Conservation (phyloP, 2,113 vertebrate genomes). For the Nymphicus hollandicus region DNA sequence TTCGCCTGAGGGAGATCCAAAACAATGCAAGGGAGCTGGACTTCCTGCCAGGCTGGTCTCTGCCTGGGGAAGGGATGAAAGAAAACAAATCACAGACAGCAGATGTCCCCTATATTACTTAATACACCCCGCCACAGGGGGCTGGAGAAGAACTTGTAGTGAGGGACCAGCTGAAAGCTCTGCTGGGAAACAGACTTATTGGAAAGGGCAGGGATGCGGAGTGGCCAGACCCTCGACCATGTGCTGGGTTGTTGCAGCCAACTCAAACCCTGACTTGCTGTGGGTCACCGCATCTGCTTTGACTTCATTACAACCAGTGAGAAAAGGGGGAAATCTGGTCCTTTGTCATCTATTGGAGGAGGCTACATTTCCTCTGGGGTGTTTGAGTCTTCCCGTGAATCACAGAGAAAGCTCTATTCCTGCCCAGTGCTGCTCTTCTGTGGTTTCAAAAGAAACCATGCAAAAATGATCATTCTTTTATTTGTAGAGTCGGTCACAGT, state of each 20-base stretch:
- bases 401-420: not conserved
- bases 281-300: not conserved
- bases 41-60: not conserved
- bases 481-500: not conserved
- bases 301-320: not conserved
- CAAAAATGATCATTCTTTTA: constrained; percentile 6
- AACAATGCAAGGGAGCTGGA: constrained; percentile 2
- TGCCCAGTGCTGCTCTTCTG: not conserved
- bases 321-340: not conserved
- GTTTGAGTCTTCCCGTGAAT: not conserved
- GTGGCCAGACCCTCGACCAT: not conserved
- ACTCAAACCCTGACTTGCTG: not conserved
- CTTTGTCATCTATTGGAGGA: not conserved
- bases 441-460: constrained; percentile 26
- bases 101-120: constrained; percentile 11
- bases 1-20: not conserved
- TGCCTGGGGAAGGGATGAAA: not conserved
- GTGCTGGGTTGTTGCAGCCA: not conserved
- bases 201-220: not conserved
- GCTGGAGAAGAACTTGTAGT: not conserved
- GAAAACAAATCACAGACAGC: not conserved
- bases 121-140: fast-evolving
- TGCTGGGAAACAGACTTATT: not conserved
- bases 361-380: not conserved
- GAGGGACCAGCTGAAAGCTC: not conserved